Evolutionary conservation across 2,113 vertebrate genomes (phyloP), one percentile per base, ranked within the genome.

Genomic region (Urocolius indicus): DNA sequence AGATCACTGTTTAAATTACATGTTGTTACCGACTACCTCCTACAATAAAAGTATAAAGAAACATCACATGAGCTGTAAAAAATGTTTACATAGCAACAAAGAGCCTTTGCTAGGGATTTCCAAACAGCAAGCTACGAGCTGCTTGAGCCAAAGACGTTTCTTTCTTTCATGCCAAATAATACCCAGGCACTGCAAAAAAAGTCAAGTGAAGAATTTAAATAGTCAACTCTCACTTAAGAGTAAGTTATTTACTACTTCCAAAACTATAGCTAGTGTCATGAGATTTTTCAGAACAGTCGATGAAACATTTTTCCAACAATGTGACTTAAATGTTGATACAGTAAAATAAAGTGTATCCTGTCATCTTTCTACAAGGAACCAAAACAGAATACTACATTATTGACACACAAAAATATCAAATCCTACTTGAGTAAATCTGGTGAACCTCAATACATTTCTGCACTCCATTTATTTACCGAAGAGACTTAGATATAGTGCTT

Each of bases 141-240:
- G 69, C 69, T 84, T 83, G 41, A 88, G 58, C 49, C 43, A 79
- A 91, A 63, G 3, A 14, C 3, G 0, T 63, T 55, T 27, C 66
- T 38, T 71, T 61, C 34, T 82, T 94, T 62, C 7, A 2, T n/a
- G 79, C 62, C 65, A 54, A 58, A 68, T 18, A 58, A 48, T 20
- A 49, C 58, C 51, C 62, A 76, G 46, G 77, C 45, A 84, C 30
- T 94, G 77, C 45, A 78, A 54, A 74, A 74, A 87, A 84, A 82
- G 81, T 95, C 87, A 94, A 61, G 73, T 95, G 94, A 91, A 46
- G 34, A 94, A 81, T 41, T 59, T 57, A 89, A 91, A 46, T 89
- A 89, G 86, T 96, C 52, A 78, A 6, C 32, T 77, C 63, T 78
- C 55, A 89, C 93, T 94, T 74, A 26, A 58, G 34, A 89, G 48